phyloP scores from a whole-genome alignment of 1,140 invertebrate species.

The Cheumatopsyche charites region DNA sequence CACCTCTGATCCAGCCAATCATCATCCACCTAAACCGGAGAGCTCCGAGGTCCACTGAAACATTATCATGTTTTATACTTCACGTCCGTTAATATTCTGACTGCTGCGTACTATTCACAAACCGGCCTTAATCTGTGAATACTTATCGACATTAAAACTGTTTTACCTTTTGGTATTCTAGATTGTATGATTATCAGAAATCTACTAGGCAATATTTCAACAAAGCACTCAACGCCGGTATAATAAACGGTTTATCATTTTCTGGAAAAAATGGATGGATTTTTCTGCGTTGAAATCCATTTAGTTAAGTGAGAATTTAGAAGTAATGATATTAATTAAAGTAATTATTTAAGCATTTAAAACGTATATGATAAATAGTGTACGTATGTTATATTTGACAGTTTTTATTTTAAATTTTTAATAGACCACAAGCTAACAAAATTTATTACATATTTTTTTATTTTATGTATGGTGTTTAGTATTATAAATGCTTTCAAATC shows the following conservation, averaged over 20 bases:
- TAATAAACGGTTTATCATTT: conserved; percentile 18
- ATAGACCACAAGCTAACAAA: conserved; percentile 1
- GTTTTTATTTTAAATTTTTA: conserved; percentile 23
- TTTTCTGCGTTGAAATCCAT: conserved; percentile 23
- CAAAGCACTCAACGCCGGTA: conserved; percentile 31
- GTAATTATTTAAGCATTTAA: conserved; percentile 34
- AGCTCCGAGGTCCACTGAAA: conserved; percentile 62
- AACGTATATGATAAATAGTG: conserved; percentile 28
- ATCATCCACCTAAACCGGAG: conserved; percentile 68
- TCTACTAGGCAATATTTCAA: conserved; percentile 35
- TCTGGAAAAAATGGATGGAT: conserved; percentile 16
- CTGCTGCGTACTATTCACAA: conserved; percentile 33
- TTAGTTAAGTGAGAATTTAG: conserved; percentile 32
- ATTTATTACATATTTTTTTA: conserved; percentile 9
- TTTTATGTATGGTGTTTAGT: conserved; percentile 1
- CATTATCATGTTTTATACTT: conserved; percentile 32
- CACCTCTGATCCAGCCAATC: conserved; percentile 69
- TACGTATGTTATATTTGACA: conserved; percentile 27
- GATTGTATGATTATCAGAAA: conserved; percentile 39
- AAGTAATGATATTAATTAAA: conserved; percentile 34
- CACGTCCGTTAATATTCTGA: conserved; percentile 30
- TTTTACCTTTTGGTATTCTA: conserved; percentile 30
- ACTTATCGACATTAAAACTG: conserved; percentile 19
- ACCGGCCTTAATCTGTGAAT: conserved; percentile 30
- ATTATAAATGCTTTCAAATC: no score